phyloP scores from a whole-genome alignment of 2,888 invertebrate species.

The Branchipolynoe longqiensis region DNA sequence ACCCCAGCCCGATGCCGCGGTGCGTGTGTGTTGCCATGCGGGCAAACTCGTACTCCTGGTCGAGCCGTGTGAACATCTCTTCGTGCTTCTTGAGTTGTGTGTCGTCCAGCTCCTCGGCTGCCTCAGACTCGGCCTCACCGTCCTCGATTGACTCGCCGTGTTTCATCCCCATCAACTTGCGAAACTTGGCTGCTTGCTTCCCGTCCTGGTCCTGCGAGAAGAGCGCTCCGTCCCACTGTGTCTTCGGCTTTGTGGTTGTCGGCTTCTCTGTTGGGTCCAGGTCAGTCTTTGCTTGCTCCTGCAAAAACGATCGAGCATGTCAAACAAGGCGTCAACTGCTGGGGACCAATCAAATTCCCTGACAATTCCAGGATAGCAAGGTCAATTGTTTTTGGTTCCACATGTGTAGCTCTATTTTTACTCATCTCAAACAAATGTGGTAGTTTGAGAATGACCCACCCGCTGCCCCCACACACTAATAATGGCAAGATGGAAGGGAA shows the following conservation, averaged over 20 bases:
- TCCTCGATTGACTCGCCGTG: constrained; percentile 67
- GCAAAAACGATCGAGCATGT: no score
- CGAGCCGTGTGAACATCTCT: constrained; percentile 95
- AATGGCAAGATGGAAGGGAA: no score
- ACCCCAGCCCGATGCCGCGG: constrained; percentile 86
- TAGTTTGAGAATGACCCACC: no score
- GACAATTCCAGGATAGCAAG: no score
- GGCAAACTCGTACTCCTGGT: constrained; percentile 97
- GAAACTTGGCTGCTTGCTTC: constrained; percentile 95
- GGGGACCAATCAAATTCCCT: no score
- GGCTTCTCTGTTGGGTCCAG: no score
- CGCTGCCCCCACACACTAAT: no score
- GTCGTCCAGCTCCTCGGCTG: constrained; percentile 69
- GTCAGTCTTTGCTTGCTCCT: constrained; percentile 50
- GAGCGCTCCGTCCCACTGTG: constrained; percentile 84
- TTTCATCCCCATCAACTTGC: constrained; percentile 92
- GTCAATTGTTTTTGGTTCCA: no score
- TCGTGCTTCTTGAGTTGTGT: constrained; percentile 78
- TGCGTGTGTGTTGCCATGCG: constrained; percentile 97
- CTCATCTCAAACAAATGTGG: no score
- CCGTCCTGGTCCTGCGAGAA: constrained; percentile 96
- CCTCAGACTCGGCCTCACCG: constrained; percentile 62
- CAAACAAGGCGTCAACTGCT: no score
- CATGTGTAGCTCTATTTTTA: no score
- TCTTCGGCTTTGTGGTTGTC: neutral